phyloP scores from a whole-genome alignment of 2,797 vertebrate genomes.

The Limnodromus scolopaceus region DNA sequence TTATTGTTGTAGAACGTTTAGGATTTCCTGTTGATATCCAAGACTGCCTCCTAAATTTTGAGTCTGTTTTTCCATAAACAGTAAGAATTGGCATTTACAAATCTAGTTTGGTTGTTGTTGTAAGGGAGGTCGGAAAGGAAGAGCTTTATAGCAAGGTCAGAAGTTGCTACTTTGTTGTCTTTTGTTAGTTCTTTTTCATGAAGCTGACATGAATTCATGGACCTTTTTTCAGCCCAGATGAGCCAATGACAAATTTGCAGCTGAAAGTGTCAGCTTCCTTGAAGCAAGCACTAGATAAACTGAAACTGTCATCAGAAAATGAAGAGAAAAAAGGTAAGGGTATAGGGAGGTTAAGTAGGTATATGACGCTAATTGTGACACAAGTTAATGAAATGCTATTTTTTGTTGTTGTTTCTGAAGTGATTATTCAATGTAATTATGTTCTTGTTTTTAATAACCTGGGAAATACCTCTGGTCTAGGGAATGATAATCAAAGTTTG shows the following conservation, averaged over 20 bases:
- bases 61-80: neutral
- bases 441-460: neutral
- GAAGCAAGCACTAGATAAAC: constrained; percentile 94
- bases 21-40: neutral
- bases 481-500: neutral
- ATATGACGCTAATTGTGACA: neutral
- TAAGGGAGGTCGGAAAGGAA: neutral
- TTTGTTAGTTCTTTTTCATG: neutral
- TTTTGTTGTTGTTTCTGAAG: neutral
- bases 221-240: constrained; percentile 85
- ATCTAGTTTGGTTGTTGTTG: neutral
- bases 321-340: constrained; percentile 85
- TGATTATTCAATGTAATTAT: neutral
- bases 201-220: neutral
- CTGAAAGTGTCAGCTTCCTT: constrained; percentile 92
- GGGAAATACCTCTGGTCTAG: neutral
- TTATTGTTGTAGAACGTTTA: neutral
- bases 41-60: neutral
- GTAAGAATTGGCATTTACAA: neutral
- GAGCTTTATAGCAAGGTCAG: neutral
- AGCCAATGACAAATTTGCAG: constrained; percentile 88
- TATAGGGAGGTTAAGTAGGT: neutral
- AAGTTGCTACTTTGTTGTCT: neutral
- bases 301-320: constrained; percentile 87
- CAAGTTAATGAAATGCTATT: neutral